Evolutionary conservation across 2,113 vertebrate species (phyloP).

Genomic region (Heterocephalus glaber): DNA sequence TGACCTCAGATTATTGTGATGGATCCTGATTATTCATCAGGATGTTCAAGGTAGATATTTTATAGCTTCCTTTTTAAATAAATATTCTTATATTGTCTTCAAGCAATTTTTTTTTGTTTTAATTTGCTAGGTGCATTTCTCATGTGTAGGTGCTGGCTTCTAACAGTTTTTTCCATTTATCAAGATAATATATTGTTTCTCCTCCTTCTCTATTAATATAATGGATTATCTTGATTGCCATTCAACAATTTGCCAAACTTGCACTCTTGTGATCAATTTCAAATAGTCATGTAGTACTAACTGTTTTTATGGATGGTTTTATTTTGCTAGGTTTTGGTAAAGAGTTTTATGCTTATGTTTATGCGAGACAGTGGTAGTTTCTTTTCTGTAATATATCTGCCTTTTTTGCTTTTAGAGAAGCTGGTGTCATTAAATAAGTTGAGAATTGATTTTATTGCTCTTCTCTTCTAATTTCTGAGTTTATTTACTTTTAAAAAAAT

Average conservation of each 20-base stretch:
- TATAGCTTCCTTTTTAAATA: not conserved
- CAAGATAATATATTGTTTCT: not conserved
- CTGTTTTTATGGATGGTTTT: not conserved
- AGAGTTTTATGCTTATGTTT: not conserved
- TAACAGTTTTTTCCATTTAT: not conserved
- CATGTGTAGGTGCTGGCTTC: not conserved
- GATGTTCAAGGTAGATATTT: not conserved
- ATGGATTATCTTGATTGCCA: not conserved
- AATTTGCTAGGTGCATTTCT: not conserved
- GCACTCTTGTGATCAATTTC: not conserved
- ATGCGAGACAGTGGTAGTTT: not conserved
- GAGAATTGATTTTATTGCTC: not conserved
- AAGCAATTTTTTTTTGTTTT: not conserved
- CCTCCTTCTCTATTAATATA: not conserved
- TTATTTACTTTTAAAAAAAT: not conserved
- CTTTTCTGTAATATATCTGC: not conserved
- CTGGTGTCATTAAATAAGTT: not conserved
- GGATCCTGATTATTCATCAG: not conserved
- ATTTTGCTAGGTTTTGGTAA: not conserved
- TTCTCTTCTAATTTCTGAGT: not conserved
- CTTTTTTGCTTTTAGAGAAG: not conserved
- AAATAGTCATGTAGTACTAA: not conserved
- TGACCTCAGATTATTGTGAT: not conserved
- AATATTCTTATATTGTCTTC: not conserved
- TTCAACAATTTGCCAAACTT: not conserved